Evolutionary conservation across 2,797 vertebrate species (phyloP).

Genomic region (Girardinus metallicus): DNA sequence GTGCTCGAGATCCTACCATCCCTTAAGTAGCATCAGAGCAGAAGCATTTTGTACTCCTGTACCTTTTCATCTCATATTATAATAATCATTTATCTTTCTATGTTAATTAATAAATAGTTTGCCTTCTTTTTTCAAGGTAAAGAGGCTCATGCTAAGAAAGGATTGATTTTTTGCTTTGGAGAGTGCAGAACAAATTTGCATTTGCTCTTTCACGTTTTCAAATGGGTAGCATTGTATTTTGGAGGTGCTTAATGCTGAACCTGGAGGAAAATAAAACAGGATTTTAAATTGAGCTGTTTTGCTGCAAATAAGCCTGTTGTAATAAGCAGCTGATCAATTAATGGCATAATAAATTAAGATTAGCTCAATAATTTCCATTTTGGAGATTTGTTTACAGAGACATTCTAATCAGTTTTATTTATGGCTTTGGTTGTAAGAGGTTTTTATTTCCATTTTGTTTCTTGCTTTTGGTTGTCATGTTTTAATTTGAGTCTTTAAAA

Average conservation of each 20-base stretch:
- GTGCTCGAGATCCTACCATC: slow-evolving; percentile 37
- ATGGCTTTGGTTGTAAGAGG: no score
- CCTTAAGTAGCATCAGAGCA: slow-evolving; percentile 35
- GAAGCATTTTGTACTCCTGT: slow-evolving; percentile 6
- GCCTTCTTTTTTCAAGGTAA: slow-evolving; percentile 19
- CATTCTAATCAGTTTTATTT: no score
- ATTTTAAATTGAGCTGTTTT: not conserved
- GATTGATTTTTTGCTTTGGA: not conserved
- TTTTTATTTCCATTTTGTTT: no score
- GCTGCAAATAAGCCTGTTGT: no score
- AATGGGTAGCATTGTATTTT: not conserved
- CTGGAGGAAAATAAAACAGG: not conserved
- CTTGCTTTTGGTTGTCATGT: no score
- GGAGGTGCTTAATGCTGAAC: not conserved
- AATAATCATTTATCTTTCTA: slow-evolving; percentile 56
- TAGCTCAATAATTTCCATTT: no score
- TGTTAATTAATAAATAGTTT: slow-evolving; percentile 44
- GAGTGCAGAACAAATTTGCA: not conserved
- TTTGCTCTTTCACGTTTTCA: not conserved
- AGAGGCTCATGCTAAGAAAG: not conserved
- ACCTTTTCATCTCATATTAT: slow-evolving; percentile 35
- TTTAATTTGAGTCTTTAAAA: no score
- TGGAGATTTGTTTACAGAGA: no score
- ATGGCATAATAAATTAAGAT: no score
- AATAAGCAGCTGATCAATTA: no score